phyloP scores from a whole-genome alignment of 2,888 invertebrate species.

The Pseudolycoriella hygida region DNA sequence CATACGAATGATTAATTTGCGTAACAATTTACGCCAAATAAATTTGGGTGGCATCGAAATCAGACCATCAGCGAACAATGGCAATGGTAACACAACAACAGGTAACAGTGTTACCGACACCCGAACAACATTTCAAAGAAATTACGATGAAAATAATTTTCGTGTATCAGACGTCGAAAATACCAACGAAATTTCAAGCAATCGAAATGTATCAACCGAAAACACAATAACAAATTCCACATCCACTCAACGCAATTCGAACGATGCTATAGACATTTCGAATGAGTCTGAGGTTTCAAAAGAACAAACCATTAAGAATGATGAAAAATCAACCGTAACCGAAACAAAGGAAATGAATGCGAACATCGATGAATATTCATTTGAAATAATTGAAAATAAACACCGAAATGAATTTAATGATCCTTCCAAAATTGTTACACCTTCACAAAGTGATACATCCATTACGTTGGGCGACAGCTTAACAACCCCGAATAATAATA shows the following conservation, averaged over 20 bases:
- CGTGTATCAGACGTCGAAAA: not conserved
- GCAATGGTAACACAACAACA: not conserved
- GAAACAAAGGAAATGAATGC: too few species aligned
- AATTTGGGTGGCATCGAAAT: constrained; percentile 24
- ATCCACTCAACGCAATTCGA: too few species aligned
- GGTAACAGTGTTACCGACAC: constrained; percentile 2
- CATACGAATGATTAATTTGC: constrained; percentile 14
- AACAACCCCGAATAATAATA: not conserved
- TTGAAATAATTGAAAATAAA: too few species aligned
- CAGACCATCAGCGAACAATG: constrained; percentile 16
- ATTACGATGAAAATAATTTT: constrained; percentile 8
- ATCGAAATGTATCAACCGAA: not conserved
- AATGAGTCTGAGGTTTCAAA: too few species aligned
- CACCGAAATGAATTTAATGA: too few species aligned
- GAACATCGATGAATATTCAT: too few species aligned
- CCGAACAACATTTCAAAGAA: constrained; percentile 7
- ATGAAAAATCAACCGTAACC: too few species aligned
- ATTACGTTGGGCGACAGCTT: not conserved
- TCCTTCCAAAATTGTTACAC: too few species aligned
- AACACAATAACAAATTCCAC: too few species aligned
- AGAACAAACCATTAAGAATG: too few species aligned
- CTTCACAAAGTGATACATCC: too few species aligned
- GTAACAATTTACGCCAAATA: constrained; percentile 23
- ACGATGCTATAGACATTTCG: too few species aligned
- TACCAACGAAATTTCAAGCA: not conserved